phyloP scores from a whole-genome alignment of 2,113 vertebrate genomes.

The Acrocephalus arundinaceus region DNA sequence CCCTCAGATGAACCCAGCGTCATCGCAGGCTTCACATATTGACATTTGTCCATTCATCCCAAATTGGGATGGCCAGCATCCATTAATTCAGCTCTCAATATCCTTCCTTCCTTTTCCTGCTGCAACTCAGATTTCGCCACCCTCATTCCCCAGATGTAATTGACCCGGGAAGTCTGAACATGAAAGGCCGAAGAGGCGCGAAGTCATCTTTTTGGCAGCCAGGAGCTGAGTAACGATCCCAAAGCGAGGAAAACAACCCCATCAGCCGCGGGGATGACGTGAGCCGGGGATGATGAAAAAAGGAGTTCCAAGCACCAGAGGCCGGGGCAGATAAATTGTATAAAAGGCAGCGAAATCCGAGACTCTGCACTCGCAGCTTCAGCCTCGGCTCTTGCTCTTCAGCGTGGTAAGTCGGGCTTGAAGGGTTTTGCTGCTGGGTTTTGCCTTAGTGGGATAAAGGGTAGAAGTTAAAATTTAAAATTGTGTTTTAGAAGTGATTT shows the following conservation, averaged over 20 bases:
- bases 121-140: conserved; percentile 26
- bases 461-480: rapidly evolving
- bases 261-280: background rate
- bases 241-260: background rate
- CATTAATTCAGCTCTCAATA: background rate
- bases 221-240: conserved; percentile 27
- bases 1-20: background rate
- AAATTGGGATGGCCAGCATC: background rate
- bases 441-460: rapidly evolving
- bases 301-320: background rate
- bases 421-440: background rate
- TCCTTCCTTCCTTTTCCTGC: conserved; percentile 5
- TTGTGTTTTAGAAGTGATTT: background rate
- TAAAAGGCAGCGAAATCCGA: background rate
- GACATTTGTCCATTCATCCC: background rate
- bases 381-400: background rate
- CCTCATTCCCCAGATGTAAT: background rate
- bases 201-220: conserved; percentile 38
- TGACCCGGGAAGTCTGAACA: conserved; percentile 33
- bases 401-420: background rate
- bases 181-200: conserved; percentile 23
- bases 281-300: background rate
- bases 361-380: background rate
- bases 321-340: background rate
- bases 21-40: rapidly evolving